Evolutionary conservation across 64 coral and sea anemone genomes (phyloP).

Genomic region (Astreopora myriophthalma): DNA sequence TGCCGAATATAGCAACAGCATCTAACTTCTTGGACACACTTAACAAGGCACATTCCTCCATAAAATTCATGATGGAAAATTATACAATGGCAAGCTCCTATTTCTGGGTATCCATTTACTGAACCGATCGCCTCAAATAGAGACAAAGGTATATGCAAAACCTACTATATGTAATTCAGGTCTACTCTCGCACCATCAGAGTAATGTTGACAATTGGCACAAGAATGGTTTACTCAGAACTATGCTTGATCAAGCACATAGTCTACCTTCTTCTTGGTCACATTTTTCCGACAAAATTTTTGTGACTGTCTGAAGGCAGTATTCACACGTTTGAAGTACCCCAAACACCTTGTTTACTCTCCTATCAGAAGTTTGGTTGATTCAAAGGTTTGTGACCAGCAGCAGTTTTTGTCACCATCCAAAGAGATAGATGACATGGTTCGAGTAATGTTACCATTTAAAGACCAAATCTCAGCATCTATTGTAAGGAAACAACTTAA

Average conservation of each 20-base stretch:
- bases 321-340: not conserved
- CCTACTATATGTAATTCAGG: slow-evolving; percentile 11
- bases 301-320: not conserved
- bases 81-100: not conserved
- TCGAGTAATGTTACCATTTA: too few relatives aligned
- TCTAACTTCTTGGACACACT: too few relatives aligned
- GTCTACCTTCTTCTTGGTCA: not conserved
- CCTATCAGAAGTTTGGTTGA: not conserved
- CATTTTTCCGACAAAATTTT: slow-evolving; percentile 11
- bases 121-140: not conserved
- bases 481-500: too few relatives aligned
- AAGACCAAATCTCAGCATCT: too few relatives aligned
- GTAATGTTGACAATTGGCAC: slow-evolving; percentile 30
- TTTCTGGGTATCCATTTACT: slow-evolving; percentile 1
- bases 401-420: too few relatives aligned
- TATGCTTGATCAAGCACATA: slow-evolving; percentile 38
- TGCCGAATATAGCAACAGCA: too few relatives aligned
- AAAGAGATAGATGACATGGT: too few relatives aligned
- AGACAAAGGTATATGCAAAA: not conserved
- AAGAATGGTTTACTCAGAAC: slow-evolving; percentile 9
- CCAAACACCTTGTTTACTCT: not conserved
- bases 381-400: not conserved
- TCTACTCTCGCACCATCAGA: not conserved
- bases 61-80: not conserved
- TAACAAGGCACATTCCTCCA: not conserved